These are phyloP conservation scores for Drymodes brunneopygia DNA, from an alignment of 2,113 vertebrate species.

Conservation along the genomic window DNA sequence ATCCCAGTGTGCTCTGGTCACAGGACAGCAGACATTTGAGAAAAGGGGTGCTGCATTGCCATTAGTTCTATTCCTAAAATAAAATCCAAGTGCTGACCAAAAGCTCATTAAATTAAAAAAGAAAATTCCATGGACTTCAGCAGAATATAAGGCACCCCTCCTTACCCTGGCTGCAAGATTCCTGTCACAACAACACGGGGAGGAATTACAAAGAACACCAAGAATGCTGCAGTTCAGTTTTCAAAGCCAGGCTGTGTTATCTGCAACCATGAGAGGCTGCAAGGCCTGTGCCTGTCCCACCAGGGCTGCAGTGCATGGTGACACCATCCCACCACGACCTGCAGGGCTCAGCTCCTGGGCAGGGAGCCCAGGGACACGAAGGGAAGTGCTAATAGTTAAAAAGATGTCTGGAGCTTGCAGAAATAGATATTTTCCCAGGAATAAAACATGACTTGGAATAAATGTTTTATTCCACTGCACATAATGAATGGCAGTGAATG, in stretches of 20 bases:
- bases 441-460: slow-evolving; percentile 62
- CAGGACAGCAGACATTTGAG: not conserved
- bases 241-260: not conserved
- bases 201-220: not conserved
- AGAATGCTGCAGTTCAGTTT: not conserved
- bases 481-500: slow-evolving; percentile 50
- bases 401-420: slow-evolving; percentile 13
- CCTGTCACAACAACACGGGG: fast-evolving
- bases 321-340: not conserved
- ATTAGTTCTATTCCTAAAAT: not conserved
- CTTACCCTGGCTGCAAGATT: not conserved
- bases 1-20: not conserved
- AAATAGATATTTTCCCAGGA: slow-evolving; percentile 48
- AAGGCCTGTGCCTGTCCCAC: not conserved
- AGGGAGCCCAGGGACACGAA: not conserved
- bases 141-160: not conserved
- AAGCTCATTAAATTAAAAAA: not conserved
- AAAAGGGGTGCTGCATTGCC: not conserved
- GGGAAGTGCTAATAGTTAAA: not conserved
- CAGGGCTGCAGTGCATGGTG: not conserved
- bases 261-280: not conserved
- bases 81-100: not conserved
- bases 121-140: not conserved
- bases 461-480: slow-evolving; percentile 51
- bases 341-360: not conserved